Evolutionary conservation across 2,888 invertebrate species (phyloP).

Genomic region (Gandaritis pyraliata): DNA sequence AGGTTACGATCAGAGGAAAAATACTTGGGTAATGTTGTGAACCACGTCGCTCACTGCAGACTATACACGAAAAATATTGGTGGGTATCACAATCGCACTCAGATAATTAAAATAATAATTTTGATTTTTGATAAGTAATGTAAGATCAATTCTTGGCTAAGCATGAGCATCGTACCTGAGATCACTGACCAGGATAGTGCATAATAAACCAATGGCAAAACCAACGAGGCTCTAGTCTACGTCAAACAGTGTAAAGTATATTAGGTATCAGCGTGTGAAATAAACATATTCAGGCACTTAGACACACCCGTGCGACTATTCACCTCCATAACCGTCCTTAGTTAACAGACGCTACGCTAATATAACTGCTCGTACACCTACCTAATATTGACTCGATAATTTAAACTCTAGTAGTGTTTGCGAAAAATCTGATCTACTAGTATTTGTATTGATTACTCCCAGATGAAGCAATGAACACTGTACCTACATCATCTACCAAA

Average conservation of each 20-base stretch:
- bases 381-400: conserved; percentile 30
- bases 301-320: conserved; percentile 38
- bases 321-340: conserved; percentile 33
- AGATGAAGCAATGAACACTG: too few species aligned
- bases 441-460: too few species aligned
- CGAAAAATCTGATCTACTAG: conserved; percentile 12
- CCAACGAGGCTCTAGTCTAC: not conserved
- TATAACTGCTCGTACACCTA: conserved; percentile 22
- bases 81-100: not conserved
- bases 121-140: too few species aligned
- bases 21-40: not conserved
- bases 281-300: conserved; percentile 48
- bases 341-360: conserved; percentile 41
- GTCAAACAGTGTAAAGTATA: too few species aligned
- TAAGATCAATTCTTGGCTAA: too few species aligned
- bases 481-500: too few species aligned
- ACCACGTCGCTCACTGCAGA: not conserved
- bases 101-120: not conserved
- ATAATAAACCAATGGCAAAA: not conserved
- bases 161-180: too few species aligned
- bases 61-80: too few species aligned
- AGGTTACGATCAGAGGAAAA: conserved; percentile 7
- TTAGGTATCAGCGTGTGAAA: conserved; percentile 33
- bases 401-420: conserved; percentile 30
- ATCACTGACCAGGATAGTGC: too few species aligned